Evolutionary conservation across 1,140 invertebrate genomes (phyloP), one percentile per base, ranked within the genome.

Genomic region (Drepana arcuata): DNA sequence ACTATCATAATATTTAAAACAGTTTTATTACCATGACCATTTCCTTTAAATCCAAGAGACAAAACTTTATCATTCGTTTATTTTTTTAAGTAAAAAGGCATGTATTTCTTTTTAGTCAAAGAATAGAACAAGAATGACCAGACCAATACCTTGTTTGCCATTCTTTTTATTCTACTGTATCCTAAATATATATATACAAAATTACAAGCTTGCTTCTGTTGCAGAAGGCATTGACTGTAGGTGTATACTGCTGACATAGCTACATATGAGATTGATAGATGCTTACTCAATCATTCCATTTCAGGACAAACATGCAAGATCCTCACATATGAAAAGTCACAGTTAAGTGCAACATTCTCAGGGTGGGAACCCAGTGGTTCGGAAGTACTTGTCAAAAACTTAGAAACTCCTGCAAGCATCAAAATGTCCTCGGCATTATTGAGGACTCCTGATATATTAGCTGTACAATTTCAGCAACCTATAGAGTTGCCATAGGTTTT

Each of bases 301-400:
- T 16, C 42, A 80, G 75, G 70, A 4, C 37, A 68, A 35, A 12
- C 42, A 13, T 75, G 73, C 45, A 57, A 41, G 14, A 66, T 80
- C 26, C 29, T 72, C 0, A 80, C 75, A 30, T 80, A 69, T 58
- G 75, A 80, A 39, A 47, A 67, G 11, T 60, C 68, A 32, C 53
- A 27, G 7, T 45, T 80, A 16, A 38, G 62, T 30, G 72, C 56
- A 12, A 70, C 38, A 33, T 75, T 80, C 31, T 33, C 38, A 2
- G 51, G 35, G 0, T 77, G 66, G 72, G 69, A 73, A 6, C 57
- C 69, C 13, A 53, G 72, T 49, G 61, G 69, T 2, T 45, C 55
- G 2, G 72, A 75, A 34, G 41, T 80, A 12, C 28, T 80, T 29
- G 63, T 80, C 2, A 37, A 24, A 21, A 54, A 70, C 33, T 16